Evolutionary conservation across 2,797 vertebrate genomes (phyloP).

Genomic region (Bucorvus abyssinicus): DNA sequence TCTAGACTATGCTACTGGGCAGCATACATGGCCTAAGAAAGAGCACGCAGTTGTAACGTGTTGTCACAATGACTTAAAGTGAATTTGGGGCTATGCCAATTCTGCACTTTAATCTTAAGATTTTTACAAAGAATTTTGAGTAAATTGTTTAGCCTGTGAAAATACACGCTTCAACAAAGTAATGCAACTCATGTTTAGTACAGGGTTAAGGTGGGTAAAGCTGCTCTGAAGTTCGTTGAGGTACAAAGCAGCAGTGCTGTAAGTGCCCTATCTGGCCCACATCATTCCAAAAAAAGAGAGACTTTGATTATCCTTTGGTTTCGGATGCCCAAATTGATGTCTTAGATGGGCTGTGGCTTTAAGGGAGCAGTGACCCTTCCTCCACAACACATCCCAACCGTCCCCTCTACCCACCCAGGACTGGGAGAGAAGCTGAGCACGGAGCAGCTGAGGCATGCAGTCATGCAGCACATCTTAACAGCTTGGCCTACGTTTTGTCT

Average conservation of each 20-base stretch:
- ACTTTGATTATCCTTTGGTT: background rate
- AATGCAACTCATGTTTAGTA: background rate
- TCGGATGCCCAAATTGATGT: background rate
- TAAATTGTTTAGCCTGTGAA: background rate
- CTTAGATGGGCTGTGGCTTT: background rate
- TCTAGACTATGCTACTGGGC: background rate
- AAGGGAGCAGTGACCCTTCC: background rate
- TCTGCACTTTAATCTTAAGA: background rate
- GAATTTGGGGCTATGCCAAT: background rate
- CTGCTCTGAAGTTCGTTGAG: background rate
- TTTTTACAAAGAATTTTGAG: background rate
- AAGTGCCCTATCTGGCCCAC: background rate
- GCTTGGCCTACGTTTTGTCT: background rate
- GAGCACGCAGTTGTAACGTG: fast-evolving
- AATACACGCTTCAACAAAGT: background rate
- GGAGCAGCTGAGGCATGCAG: background rate
- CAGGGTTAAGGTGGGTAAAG: background rate
- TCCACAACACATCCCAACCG: background rate
- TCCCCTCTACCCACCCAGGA: background rate
- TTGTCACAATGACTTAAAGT: background rate
- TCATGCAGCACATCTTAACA: background rate
- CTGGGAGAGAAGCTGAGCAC: background rate
- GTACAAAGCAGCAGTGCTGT: background rate
- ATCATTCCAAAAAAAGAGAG: background rate
- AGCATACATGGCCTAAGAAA: background rate